Evolutionary conservation across 1,140 invertebrate genomes (phyloP).

Genomic region (Drosophila pseudoobscura): DNA sequence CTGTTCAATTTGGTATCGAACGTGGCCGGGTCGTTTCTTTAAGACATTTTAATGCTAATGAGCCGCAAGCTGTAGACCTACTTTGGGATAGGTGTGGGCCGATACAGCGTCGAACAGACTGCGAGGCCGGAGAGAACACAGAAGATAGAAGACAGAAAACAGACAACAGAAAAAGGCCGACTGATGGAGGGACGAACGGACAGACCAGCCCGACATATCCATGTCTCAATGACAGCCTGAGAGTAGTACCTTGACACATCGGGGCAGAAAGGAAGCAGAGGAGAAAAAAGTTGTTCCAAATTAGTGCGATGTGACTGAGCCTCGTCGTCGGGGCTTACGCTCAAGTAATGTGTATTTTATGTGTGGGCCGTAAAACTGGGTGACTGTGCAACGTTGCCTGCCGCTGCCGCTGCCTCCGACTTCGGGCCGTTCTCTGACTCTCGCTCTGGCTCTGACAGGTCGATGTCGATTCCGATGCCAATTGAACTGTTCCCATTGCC

Average conservation of each 20-base stretch:
- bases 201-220: slow-evolving; percentile 48
- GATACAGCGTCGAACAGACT: slow-evolving; percentile 58
- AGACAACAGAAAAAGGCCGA: slow-evolving; percentile 26
- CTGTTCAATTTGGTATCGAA: slow-evolving; percentile 78
- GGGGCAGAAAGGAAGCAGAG: slow-evolving; percentile 37
- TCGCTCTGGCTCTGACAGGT: slow-evolving; percentile 53
- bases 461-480: slow-evolving; percentile 66
- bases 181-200: slow-evolving; percentile 16
- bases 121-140: slow-evolving; percentile 37
- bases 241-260: slow-evolving; percentile 65
- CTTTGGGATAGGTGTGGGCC: slow-evolving; percentile 67
- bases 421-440: neutral
- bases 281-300: slow-evolving; percentile 75
- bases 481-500: slow-evolving; percentile 63
- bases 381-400: slow-evolving; percentile 42
- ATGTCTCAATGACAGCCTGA: slow-evolving; percentile 78
- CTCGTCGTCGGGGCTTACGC: slow-evolving; percentile 66
- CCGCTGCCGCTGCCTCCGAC: neutral
- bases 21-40: slow-evolving; percentile 75
- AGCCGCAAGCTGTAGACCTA: slow-evolving; percentile 78
- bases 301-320: slow-evolving; percentile 79
- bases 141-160: slow-evolving; percentile 13
- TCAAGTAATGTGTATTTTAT: slow-evolving; percentile 80
- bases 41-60: slow-evolving; percentile 82
- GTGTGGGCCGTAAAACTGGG: slow-evolving; percentile 75